Base-by-base conservation (phyloP, 1,140 invertebrate genomes). In the Drosophila teissieri region DNA sequence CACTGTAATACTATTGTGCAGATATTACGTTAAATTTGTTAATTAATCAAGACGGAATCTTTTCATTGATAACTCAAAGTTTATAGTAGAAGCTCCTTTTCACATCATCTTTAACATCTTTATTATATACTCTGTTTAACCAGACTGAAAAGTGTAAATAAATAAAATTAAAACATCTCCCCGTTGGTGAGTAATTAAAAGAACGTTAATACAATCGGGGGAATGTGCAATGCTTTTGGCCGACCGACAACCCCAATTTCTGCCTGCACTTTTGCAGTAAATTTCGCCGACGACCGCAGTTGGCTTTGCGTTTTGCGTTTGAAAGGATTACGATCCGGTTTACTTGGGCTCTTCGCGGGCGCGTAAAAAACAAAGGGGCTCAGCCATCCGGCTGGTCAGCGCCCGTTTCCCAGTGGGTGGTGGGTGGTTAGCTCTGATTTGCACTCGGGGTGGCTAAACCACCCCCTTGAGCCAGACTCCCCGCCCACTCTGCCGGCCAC, bases 241-340 rank as follows among this genome's bases (percentile, higher is more conserved):
- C 27, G 27, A 46, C 40, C 22, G 22, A 40, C 68, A 62, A 73
- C 55, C 69, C 53, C 69, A 70, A 70, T 70, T 73, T 36, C n/a
- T 39, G 24, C 8, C 10, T 36, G 22, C 45, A 49, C 40, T 61
- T 63, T 42, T n/a, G 17, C 19, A 22, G 42, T 17, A 39, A 52
- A 62, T 53, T 65, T 58, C 55, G 62, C 62, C 53, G 57, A 62
- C 69, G 72, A 74, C 69, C 64, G 48, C 61, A 58, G 54, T 65
- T 54, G 72, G 42, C 56, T 77, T 77, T 62, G 73, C 56, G 67
- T 77, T 77, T 77, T 34, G 53, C 72, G 62, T 65, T 76, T 49
- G 63, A 77, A 77, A 77, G 73, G 73, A 77, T 77, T 77, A 77
- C 27, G 51, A 77, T 76, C 73, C 73, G 73, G 73, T 75, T 75